Evolutionary conservation across 1,140 invertebrate genomes (phyloP).

Genomic region (Heliconius congener): DNA sequence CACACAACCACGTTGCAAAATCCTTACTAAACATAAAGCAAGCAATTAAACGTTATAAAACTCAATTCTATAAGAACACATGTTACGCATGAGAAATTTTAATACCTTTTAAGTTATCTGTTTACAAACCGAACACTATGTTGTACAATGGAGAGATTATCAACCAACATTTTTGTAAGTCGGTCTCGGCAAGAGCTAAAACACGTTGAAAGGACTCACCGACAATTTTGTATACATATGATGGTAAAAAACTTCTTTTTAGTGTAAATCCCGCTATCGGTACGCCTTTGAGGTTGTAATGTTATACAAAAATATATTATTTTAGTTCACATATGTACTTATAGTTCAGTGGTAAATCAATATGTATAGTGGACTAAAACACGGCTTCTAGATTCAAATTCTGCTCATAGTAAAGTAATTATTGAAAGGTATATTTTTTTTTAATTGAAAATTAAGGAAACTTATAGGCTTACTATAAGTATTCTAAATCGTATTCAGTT

Average conservation of each 20-base stretch:
- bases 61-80: constrained; percentile 7
- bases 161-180: constrained; percentile 45
- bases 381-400: neutral
- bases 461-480: no score
- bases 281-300: constrained; percentile 9
- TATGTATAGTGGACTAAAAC: neutral
- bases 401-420: neutral
- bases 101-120: constrained; percentile 30
- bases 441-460: no score
- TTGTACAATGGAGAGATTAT: constrained; percentile 44
- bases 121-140: constrained; percentile 39
- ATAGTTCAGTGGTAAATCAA: neutral
- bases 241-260: constrained; percentile 34
- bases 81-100: constrained; percentile 20
- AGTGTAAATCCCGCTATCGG: constrained; percentile 23
- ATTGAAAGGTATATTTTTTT: no score
- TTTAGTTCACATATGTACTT: neutral
- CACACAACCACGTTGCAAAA: neutral
- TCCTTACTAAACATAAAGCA: neutral
- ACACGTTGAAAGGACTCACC: constrained; percentile 41
- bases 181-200: constrained; percentile 39
- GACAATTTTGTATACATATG: constrained; percentile 37
- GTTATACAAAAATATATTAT: constrained; percentile 14
- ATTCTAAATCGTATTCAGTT: no score
- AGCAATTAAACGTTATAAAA: constrained; percentile 17